Evolutionary conservation across 2,888 invertebrate genomes (phyloP).

Genomic region (Cephonodes hylas): DNA sequence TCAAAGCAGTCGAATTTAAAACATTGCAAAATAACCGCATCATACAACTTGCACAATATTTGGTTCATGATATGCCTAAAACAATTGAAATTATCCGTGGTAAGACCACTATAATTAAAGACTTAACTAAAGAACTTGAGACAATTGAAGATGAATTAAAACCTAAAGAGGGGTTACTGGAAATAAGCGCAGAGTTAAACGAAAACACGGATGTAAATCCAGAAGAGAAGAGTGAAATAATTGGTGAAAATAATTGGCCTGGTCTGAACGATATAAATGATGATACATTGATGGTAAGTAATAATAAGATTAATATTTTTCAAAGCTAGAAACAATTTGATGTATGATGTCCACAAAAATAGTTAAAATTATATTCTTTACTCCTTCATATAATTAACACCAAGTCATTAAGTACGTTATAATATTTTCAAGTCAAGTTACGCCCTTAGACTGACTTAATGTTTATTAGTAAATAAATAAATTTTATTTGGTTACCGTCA

Average conservation of each 20-base stretch:
- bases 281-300: background rate
- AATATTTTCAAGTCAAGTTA: no score
- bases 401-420: no score
- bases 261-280: background rate
- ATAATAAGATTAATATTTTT: no score
- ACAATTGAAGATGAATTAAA: constrained; percentile 17
- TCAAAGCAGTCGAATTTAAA: constrained; percentile 34
- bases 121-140: constrained; percentile 36
- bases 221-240: background rate
- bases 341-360: no score
- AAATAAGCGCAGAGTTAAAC: background rate
- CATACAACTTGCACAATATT: constrained; percentile 53
- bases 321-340: no score
- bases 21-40: constrained; percentile 43
- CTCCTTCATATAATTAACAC: no score
- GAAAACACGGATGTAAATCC: background rate
- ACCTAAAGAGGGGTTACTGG: constrained; percentile 11
- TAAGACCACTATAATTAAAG: constrained; percentile 34
- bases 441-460: no score
- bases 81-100: constrained; percentile 36
- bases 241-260: background rate
- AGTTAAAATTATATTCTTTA: no score
- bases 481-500: no score
- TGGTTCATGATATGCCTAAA: constrained; percentile 49
- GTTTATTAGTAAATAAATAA: no score